These are phyloP conservation scores for Xestia sexstrigata DNA, from an alignment of 2,888 invertebrate species.

Conservation along the genomic window DNA sequence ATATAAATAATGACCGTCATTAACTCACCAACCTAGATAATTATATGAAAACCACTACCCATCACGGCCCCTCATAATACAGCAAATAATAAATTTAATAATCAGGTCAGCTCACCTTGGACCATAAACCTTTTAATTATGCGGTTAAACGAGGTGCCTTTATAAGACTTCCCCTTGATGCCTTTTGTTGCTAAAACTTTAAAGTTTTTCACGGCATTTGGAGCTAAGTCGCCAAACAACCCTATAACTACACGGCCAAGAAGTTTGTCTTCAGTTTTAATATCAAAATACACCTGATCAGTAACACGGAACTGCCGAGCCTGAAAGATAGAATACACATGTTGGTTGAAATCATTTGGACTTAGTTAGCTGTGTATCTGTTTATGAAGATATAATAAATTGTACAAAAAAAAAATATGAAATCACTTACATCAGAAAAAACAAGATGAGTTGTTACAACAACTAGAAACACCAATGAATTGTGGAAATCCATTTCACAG, in stretches of 20 bases:
- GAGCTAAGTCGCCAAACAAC: constrained; percentile 96
- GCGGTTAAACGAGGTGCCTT: constrained; percentile 95
- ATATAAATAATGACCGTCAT: background rate
- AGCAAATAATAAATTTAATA: constrained; percentile 8
- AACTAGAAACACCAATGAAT: constrained; percentile 58
- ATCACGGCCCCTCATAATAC: background rate
- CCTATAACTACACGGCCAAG: constrained; percentile 96
- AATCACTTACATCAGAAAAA: constrained; percentile 67
- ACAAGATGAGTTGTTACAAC: constrained; percentile 61
- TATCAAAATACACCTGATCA: constrained; percentile 95
- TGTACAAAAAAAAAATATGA: background rate
- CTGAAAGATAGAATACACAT: constrained; percentile 78
- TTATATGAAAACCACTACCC: background rate
- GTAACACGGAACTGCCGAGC: constrained; percentile 93
- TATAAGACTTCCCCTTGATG: constrained; percentile 94
- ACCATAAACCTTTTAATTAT: constrained; percentile 97
- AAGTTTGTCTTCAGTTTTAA: constrained; percentile 93
- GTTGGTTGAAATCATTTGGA: background rate
- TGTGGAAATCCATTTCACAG: constrained; percentile 65
- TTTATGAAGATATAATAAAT: background rate
- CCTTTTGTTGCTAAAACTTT: constrained; percentile 94
- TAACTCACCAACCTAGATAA: background rate
- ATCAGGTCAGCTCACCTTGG: constrained; percentile 92
- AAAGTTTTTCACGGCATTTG: constrained; percentile 97
- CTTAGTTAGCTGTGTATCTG: background rate